phyloP scores from a whole-genome alignment of 1,140 invertebrate species.

The Drosophila setifemur region DNA sequence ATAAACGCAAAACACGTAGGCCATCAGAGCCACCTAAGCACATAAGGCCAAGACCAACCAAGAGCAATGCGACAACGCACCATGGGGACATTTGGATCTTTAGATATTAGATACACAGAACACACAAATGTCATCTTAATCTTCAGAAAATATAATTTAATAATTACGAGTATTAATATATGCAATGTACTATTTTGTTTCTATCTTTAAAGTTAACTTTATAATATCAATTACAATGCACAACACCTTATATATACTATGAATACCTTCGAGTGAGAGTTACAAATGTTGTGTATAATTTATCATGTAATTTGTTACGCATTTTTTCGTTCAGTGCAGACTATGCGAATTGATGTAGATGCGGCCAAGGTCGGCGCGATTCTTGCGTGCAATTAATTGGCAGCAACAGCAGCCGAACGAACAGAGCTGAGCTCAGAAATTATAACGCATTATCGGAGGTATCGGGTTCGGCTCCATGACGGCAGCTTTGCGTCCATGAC shows the following conservation, averaged over 20 bases:
- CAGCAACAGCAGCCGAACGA: not conserved
- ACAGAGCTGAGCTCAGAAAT: constrained; percentile 32
- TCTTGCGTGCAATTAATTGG: constrained; percentile 73
- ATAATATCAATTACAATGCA: no score
- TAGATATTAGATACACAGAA: no score
- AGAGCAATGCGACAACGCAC: constrained; percentile 12
- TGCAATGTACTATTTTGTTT: no score
- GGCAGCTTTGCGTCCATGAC: no score
- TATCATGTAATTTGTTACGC: not conserved
- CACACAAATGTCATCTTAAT: no score
- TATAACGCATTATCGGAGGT: constrained; percentile 65
- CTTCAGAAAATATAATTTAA: no score
- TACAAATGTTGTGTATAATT: no score
- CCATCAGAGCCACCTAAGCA: not conserved
- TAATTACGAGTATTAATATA: no score
- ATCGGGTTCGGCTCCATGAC: not conserved
- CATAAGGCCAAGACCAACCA: constrained; percentile 1
- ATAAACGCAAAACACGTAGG: not conserved
- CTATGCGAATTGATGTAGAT: constrained; percentile 11
- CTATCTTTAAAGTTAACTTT: no score
- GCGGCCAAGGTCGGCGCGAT: constrained; percentile 55
- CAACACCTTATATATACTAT: no score
- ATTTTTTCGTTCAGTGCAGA: not conserved
- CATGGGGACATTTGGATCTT: not conserved
- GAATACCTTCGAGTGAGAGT: no score